Evolutionary conservation across 2,113 vertebrate species (phyloP), one percentile per base, ranked within the genome.

Genomic region (Riparia riparia): DNA sequence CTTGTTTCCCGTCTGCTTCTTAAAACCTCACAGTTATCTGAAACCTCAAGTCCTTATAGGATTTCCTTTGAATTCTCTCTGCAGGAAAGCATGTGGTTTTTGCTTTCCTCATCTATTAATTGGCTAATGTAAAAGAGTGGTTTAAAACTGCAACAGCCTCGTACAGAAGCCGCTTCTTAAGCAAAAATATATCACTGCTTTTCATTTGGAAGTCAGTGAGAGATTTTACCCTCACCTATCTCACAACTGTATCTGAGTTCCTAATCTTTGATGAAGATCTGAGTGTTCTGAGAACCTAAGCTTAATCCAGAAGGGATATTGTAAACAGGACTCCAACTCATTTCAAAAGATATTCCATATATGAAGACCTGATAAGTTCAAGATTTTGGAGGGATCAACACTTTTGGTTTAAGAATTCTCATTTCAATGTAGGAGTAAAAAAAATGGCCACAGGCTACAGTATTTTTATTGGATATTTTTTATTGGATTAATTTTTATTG

Each of bases 401-500:
- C 34, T 73, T 54, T 16, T 31, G 12, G 29, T 70, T 84, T 83
- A 71, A 82, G 53, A 91, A 76, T 79, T 89, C 42, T 44, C 26
- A 25, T 95, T 91, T 64, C 61, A 31, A 8, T 69, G 65, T n/a
- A 49, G 24, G 47, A 41, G 16, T 86, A 18, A 86, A 63, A 65
- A 65, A 94, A 89, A 39, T 44, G 95, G 79, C 71, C 94, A 77
- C 72, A 81, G 77, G 49, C 82, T 70, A 58, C 81, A 54, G 72
- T 56, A 61, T 82, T 90, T 98, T 37, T 37, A 37, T 98, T 98
- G 84, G 91, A 41, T 94, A 68, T 93, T 95, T 95, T 96, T 41
- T 9, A 37, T 37, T 37, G 37, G 37, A 37, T 37, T 37, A 37
- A 37, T 37, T 37, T 37, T 37, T 37, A 37, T 98, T 98, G 84